Conservation (phyloP, 2,888 invertebrate species). For the Chironomus riparius region DNA sequence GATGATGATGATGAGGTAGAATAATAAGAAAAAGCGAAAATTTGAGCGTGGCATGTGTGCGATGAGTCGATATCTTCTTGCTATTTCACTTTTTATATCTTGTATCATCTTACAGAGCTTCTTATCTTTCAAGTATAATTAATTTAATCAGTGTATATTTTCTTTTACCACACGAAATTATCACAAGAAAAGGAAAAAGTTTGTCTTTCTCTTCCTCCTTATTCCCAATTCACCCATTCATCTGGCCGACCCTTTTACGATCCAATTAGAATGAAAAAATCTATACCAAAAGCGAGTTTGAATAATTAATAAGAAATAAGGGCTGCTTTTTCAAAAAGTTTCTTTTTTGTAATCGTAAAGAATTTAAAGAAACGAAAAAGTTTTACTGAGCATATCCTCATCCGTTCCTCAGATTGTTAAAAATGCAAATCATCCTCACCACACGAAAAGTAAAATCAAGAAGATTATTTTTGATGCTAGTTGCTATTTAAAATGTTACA, state of each 20-base stretch:
- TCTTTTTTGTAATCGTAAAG: neutral
- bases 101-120: neutral
- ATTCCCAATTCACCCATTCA: neutral
- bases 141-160: neutral
- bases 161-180: neutral
- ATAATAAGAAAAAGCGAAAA: neutral
- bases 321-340: neutral
- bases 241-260: neutral
- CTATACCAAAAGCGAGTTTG: neutral
- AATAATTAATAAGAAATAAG: neutral
- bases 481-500: too few relatives aligned
- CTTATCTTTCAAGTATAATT: neutral
- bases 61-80: neutral
- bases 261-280: neutral
- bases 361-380: too few relatives aligned
- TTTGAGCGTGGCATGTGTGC: neutral
- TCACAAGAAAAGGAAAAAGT: neutral
- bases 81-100: too few relatives aligned
- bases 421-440: neutral
- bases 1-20: neutral
- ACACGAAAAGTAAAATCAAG: too few relatives aligned
- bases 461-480: too few relatives aligned
- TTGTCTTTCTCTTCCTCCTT: neutral
- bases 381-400: neutral
- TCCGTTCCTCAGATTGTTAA: neutral